Evolutionary conservation across 23 tunicate species (phyloP).

Genomic region (Styela plicata): DNA sequence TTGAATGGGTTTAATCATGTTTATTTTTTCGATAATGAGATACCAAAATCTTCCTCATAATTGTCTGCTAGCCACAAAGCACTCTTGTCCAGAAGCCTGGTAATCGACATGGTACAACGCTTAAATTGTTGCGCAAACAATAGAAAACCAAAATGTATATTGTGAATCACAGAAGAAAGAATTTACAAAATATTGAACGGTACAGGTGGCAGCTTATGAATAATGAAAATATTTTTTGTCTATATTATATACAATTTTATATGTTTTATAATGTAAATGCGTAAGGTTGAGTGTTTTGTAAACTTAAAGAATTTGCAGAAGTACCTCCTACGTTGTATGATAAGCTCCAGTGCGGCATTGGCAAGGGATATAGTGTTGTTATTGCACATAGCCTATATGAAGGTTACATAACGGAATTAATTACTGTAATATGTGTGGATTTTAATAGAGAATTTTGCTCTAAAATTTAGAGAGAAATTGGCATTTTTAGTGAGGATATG

Average conservation of each 20-base stretch:
- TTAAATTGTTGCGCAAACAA: conserved; percentile 20
- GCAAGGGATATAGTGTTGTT: too few species aligned
- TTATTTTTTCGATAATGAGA: conserved; percentile 15
- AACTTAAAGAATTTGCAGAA: neutral
- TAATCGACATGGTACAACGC: neutral
- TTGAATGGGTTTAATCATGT: conserved; percentile 18
- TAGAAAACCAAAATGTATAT: neutral
- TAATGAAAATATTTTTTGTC: neutral
- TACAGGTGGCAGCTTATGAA: neutral
- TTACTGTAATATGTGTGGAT: too few species aligned
- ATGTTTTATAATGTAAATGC: neutral
- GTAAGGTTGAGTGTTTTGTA: neutral
- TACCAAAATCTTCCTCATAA: conserved; percentile 8
- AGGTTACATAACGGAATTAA: too few species aligned
- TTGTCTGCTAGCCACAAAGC: conserved; percentile 14
- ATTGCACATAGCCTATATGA: too few species aligned
- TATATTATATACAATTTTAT: too few species aligned
- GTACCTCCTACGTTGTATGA: neutral
- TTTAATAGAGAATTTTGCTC: too few species aligned
- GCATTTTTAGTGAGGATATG: too few species aligned
- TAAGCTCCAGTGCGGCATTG: too few species aligned
- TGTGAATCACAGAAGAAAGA: conserved; percentile 8
- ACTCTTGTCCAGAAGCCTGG: neutral
- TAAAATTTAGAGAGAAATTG: too few species aligned
- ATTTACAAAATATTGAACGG: neutral